Evolutionary conservation across 2,113 vertebrate species (phyloP), one percentile per base, ranked within the genome.

Genomic region (Progne subis): DNA sequence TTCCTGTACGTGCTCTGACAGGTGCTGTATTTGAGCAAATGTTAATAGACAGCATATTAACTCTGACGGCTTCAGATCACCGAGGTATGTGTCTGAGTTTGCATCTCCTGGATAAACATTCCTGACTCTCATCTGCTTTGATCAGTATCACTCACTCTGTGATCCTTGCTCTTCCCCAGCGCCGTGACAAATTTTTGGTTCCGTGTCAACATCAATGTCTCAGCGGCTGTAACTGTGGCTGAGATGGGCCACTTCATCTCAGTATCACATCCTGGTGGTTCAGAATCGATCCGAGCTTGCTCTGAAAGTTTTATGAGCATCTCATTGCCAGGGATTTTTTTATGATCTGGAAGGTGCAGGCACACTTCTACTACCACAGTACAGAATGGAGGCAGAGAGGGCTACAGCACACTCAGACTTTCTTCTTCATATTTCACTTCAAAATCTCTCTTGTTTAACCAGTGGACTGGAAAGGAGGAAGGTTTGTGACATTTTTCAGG

Each of bases 41-140:
- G 63, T 94, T 96, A 93, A 96, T 96, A 78, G 95, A 94, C 95
- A 96, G 92, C 86, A 84, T 88, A 92, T 95, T 96, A 96, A 91
- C 82, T 91, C 56, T 86, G 88, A 92, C 7, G 72, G 76, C 80
- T 93, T 93, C 92, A 88, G 91, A 92, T 68, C 65, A 14, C 68
- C 0, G 39, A 88, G 90, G 68, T 84, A 28, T 9, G 82, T 49
- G 80, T 64, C 83, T 3, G 76, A 47, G 80, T 93, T 83, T 55
- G 68, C 72, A n/a, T 71, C 92, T 92, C 86, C 91, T 70, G 32
- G 34, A 90, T 90, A 93, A 96, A 88, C 86, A 81, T 15, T 83
- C 88, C 82, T 93, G 95, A 93, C 96, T 90, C 94, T 93, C 95
- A 94, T 93, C 95, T 96, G 96, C 91, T 97, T 86, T 92, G 91